Evolutionary conservation across 2,888 invertebrate species (phyloP), one percentile per base, ranked within the genome.

Genomic region (Dynastes grantii): DNA sequence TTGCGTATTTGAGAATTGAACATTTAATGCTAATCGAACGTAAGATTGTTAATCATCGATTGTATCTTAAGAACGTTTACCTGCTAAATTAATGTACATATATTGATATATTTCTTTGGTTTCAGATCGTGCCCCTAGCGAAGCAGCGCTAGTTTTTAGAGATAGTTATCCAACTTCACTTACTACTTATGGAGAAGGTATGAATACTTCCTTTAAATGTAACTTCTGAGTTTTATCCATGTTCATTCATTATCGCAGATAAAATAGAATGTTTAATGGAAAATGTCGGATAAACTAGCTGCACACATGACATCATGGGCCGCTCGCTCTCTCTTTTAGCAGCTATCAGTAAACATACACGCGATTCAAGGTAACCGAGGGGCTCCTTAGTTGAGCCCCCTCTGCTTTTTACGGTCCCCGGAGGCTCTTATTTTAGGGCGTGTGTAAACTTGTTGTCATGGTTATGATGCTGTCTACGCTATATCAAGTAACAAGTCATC

Each of bases 121-220:
- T 91, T 81, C 90, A 93, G 92, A 92, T 89, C 91, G 92, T 84
- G 92, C 92, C 82, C 92, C 92, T 86, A 95, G 94, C 88, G 95
- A 95, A 91, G 92, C 92, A 87, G 87, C 89, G 82, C 86, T 88
- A 80, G 87, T 89, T 81, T 93, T 91, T 85, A 90, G 93, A 89
- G 91, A 93, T 90, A 92, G 92, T 88, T 91, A 90, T 84, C 91
- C 92, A 83, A 94, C 93, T 85, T 95, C 95, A 83, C 92, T 95
- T 85, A 94, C 95, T 88, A 96, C 95, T 87, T 95, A 95, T 88
- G 95, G 95, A 86, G 94, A 95, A 92, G 95, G 96, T 95, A 91
- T 55, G 55, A 55, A n/a, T 22, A 27, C 16, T 91, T 78, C 73
- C n/a, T 76, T 58, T 76, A 2, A 16, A 16, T 11, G n/a, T 37